Conservation (phyloP, 2,113 vertebrate genomes). For the Narcine bancroftii region DNA sequence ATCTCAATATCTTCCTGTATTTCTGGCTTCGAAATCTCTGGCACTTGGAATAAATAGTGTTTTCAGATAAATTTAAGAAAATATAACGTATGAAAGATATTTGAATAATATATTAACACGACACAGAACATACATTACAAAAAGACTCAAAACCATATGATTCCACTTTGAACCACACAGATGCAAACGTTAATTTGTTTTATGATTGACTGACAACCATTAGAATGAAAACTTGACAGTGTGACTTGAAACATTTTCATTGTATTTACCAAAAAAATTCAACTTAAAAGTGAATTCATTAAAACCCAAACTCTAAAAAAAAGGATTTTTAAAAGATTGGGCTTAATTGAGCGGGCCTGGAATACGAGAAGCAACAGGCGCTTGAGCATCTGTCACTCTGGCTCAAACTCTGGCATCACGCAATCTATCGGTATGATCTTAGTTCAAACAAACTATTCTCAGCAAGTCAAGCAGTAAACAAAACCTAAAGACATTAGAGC, state of each 20-base stretch:
- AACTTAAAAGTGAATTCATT: neutral
- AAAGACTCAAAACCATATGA: neutral
- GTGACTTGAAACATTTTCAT: neutral
- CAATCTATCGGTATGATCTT: too few species aligned
- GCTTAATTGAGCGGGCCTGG: neutral
- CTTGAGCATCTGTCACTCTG: too few species aligned
- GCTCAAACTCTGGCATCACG: too few species aligned
- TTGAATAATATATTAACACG: neutral
- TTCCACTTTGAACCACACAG: neutral
- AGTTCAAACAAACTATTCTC: too few species aligned
- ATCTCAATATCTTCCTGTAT: neutral
- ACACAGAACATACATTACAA: neutral
- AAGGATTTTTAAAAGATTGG: neutral
- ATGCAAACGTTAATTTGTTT: neutral
- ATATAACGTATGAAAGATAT: neutral
- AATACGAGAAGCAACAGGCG: too few species aligned
- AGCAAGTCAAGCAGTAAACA: too few species aligned
- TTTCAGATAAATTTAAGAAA: constrained; percentile 39
- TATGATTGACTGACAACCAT: neutral
- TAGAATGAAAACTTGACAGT: neutral
- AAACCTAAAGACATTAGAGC: too few species aligned
- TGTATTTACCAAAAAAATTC: neutral
- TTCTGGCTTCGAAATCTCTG: constrained; percentile 42
- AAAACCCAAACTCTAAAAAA: too few species aligned
- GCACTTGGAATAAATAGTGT: constrained; percentile 51